Conservation (phyloP, 2,797 vertebrate genomes). For the Garrulus glandarius region DNA sequence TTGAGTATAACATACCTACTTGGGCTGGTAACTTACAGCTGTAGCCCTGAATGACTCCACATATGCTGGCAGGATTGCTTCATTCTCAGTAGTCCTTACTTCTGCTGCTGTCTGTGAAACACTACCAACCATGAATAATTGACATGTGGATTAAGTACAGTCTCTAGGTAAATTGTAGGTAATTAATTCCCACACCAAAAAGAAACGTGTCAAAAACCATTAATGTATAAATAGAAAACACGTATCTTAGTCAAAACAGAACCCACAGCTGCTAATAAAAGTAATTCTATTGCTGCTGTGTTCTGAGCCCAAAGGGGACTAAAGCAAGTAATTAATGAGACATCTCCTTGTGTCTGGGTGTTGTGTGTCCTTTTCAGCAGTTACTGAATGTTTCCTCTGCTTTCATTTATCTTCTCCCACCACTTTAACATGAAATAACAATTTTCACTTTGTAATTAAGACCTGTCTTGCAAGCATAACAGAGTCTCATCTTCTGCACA, state of each 20-base stretch:
- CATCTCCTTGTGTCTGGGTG: neutral
- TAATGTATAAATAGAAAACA: conserved; percentile 25
- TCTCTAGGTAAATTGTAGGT: neutral
- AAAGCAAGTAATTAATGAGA: conserved; percentile 25
- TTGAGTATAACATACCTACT: neutral
- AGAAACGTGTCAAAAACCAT: neutral
- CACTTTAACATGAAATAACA: conserved; percentile 23
- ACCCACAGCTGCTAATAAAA: neutral
- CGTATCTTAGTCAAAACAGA: neutral
- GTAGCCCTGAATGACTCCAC: neutral
- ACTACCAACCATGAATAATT: neutral
- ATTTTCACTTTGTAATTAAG: conserved; percentile 37
- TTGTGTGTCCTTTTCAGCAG: neutral
- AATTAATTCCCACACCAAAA: conserved; percentile 26
- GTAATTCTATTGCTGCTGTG: neutral
- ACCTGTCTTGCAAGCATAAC: conserved; percentile 11
- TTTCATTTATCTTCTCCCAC: conserved; percentile 12
- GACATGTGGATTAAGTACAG: neutral
- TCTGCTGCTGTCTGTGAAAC: neutral
- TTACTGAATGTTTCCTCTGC: neutral
- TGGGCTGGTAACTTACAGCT: neutral
- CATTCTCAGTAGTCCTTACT: neutral
- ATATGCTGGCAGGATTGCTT: neutral
- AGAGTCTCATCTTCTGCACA: neutral
- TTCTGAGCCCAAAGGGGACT: neutral